Evolutionary conservation across 1,140 invertebrate species (phyloP), one percentile per base, ranked within the genome.

Genomic region (Lucilia cuprina): DNA sequence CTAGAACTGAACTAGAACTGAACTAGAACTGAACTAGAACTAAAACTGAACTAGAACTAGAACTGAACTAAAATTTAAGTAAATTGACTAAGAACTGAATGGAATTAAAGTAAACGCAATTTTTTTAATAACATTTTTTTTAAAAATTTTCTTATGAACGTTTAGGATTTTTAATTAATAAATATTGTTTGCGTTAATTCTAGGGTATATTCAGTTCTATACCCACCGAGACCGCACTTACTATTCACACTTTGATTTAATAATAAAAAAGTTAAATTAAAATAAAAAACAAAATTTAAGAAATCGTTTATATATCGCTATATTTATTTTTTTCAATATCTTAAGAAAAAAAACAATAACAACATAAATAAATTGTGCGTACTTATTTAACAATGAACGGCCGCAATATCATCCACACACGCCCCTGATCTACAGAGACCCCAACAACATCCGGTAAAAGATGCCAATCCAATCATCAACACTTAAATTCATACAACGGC

Each of bases 301-400:
- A 60, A 60, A 60, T 60, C 55, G n/a, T 60, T 14, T n/a, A 60
- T 60, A 60, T 60, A n/a, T 60, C 55, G n/a, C n/a, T 21, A 21
- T 70, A 25, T 30, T 70, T 25, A 21, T 25, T 70, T 70, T 21
- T 19, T 70, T 70, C 5, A 70, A 70, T 70, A 25, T 70, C 65
- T 21, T 25, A 10, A 70, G 21, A 70, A 7, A 70, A 70, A 70
- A 70, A 25, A 25, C 21, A 70, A 70, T 25, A 7, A 70, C n/a
- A 70, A 70, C 0, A 70, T 8, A 70, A 70, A 70, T 70, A 70
- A 70, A 70, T 70, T 70, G 65, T 70, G 65, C 65, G 65, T 70
- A 21, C 10, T 21, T 21, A 70, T 19, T 21, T 70, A 7, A 21
- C n/a, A 70, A 70, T 21, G 65, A 70, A 21, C 65, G 65, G 2